Conservation (phyloP, 2,113 vertebrate species). For the Indicator indicator region DNA sequence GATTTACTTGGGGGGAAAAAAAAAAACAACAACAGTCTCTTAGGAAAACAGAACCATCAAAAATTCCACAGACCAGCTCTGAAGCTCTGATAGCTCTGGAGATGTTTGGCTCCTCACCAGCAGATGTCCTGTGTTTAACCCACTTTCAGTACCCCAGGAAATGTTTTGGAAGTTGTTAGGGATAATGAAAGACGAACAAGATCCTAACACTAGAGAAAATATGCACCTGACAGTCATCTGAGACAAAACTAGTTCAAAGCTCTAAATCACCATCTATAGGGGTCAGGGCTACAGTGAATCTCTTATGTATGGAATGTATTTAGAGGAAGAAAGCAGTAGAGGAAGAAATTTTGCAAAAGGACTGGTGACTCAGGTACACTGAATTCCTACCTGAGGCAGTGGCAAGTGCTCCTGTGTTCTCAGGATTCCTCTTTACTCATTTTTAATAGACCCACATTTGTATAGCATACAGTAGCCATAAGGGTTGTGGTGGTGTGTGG, state of each 20-base stretch:
- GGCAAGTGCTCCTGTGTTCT: neutral
- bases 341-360: neutral
- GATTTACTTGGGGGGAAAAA: neutral
- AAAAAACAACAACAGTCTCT: neutral
- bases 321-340: neutral
- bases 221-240: neutral
- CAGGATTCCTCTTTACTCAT: neutral
- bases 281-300: neutral
- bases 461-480: neutral
- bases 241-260: neutral
- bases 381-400: neutral
- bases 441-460: neutral
- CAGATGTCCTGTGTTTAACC: neutral
- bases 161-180: neutral
- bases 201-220: neutral
- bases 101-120: neutral
- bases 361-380: fast-evolving
- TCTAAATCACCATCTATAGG: neutral
- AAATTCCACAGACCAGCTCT: neutral
- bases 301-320: neutral
- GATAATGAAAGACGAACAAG: fast-evolving
- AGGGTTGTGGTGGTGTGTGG: neutral
- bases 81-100: neutral
- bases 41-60: neutral
- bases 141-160: neutral